Base-by-base conservation (phyloP, 2,888 invertebrate species). In the Linnaemya tessellans region DNA sequence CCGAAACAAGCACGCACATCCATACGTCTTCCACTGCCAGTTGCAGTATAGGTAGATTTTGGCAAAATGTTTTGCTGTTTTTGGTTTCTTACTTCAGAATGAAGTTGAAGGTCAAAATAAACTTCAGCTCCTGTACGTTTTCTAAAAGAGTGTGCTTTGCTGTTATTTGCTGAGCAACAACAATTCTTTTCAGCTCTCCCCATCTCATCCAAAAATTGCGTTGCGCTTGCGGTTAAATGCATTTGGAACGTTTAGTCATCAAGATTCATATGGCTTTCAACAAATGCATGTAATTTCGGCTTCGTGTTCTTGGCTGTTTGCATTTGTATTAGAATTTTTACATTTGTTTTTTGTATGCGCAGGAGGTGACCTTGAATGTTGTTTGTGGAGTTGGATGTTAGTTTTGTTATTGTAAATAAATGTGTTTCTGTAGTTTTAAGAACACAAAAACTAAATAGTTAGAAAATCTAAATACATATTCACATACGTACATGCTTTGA, bases 341-440 rank as follows among this genome's bases (percentile, higher is more conserved):
- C 43, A 30, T 5, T 30, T 30, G n/a, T 74, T 73, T 77, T 71
- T 10, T 56, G 49, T 58, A 67, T 84, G 80, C 75, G 82, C 80
- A 83, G 83, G 83, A 75, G 85, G 71, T 86, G 84, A 80, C 86
- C 86, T 86, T 86, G 86, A 86, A 84, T 70, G 41, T 79, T 43
- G 22, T 71, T 71, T 18, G 35, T 51, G 25, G 25, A 41, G 13
- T 73, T 65, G 30, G 30, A 3, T 30, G 35, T 43, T 56, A 15
- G 38, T 54, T 64, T 64, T 56, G 80, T 35, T n/a, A 11, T 18
- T 35, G 30, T 13, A 49, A 30, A 67, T 67, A 1, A 25, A 46
- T 9, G 43, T 3, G 25, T 43, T 41, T 54, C 49, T 56, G 62
- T 73, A 10, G 18, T 49, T 62, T 54, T 62, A 13, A 73, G 60